Base-by-base conservation (phyloP, 2,797 vertebrate genomes). In the Prunella strophiata region DNA sequence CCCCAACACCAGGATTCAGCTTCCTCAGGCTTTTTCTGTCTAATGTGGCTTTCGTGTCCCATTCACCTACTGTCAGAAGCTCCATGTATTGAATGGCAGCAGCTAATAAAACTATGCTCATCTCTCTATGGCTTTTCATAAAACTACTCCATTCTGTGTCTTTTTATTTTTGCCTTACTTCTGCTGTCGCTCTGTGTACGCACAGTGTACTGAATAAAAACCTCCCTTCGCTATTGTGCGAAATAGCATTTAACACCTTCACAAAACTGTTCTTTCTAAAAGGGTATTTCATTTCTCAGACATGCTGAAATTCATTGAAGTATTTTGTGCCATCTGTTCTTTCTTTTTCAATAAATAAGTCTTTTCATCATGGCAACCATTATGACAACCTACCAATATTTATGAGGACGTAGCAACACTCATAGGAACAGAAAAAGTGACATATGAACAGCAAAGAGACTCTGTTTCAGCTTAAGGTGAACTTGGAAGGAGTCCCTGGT, bases 311-410 rank as follows among this genome's bases (percentile, higher is more conserved):
- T 66, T 86, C 75, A 55, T 38, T 80, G 16, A 89, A 89, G 29
- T 66, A 27, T 81, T 88, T 91, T 52, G 42, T 89, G 59, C 55
- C 80, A 91, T 74, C 71, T 92, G 58, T 85, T 92, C 86, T n/a
- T 54, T 61, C 51, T 86, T 92, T 83, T 83, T 82, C 74, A 87
- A 74, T 55, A 93, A 94, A 54, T 73, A 66, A 82, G 16, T 65
- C 43, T 63, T 78, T 90, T 88, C 43, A 73, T 76, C 32, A 15
- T 47, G 62, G 62, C 79, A 92, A 78, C 38, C 45, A 14, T 66
- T 89, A 26, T 34, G 85, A 92, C 79, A 93, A 88, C 67, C 27
- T 45, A 77, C 68, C 75, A 47, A 51, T 80, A 91, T 91, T 94
- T 94, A 62, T 79, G 48, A 76, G 63, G 43, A 68, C 6, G 1